phyloP scores from a whole-genome alignment of 1,140 invertebrate genomes.

The Drosophila erecta region DNA sequence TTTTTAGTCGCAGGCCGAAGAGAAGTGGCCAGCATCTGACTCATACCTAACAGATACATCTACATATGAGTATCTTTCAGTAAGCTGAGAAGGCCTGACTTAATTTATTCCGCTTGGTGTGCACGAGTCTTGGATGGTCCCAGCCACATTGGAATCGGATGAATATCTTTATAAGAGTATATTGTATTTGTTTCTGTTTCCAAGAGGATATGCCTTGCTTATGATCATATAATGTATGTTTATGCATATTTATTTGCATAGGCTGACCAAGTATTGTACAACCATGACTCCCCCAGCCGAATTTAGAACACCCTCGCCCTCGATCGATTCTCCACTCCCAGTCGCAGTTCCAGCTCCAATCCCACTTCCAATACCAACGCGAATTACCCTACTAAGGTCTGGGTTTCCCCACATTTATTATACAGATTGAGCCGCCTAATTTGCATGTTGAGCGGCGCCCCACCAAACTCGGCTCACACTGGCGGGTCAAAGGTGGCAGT shows the following conservation, averaged over 20 bases:
- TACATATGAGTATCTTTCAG: conserved; percentile 16
- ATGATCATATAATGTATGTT: no score
- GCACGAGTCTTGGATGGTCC: conserved; percentile 11
- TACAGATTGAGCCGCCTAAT: conserved; percentile 54
- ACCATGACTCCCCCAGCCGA: conserved; percentile 1
- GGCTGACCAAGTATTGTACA: conserved; percentile 30
- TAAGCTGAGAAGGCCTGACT: conserved; percentile 22
- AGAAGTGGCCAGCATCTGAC: conserved; percentile 10
- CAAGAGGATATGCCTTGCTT: no score
- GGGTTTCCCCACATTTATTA: conserved; percentile 50
- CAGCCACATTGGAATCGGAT: background rate
- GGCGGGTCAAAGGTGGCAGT: conserved; percentile 71
- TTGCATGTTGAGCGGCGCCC: conserved; percentile 56
- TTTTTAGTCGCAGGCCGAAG: conserved; percentile 1
- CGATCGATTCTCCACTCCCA: conserved; percentile 45
- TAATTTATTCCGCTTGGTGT: conserved; percentile 21
- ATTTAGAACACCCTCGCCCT: conserved; percentile 35
- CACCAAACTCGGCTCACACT: conserved; percentile 29
- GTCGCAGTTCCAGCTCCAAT: conserved; percentile 31
- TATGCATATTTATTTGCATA: background rate
- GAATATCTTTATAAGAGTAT: background rate
- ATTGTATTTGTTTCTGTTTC: no score
- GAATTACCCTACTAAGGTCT: conserved; percentile 36
- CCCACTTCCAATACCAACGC: conserved; percentile 46
- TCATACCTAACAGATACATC: conserved; percentile 13